A percentile compares a stretch with the other conserved stretches of the same genome.
These are phyloP conservation scores for Ptyas mucosa DNA, from an alignment of 2,113 vertebrate species.

Conservation along the genomic window DNA sequence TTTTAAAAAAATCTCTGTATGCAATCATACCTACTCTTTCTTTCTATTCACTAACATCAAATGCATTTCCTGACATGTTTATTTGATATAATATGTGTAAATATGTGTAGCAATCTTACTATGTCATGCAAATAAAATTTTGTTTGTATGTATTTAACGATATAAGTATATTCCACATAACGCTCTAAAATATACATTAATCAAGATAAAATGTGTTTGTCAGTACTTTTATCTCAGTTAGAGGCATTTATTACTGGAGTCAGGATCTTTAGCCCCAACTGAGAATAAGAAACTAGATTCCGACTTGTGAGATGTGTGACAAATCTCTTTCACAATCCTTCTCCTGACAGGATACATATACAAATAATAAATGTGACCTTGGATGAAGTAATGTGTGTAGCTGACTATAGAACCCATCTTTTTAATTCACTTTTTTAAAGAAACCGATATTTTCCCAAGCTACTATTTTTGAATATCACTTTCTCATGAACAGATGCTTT, in stretches of 20 bases:
- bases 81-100: conserved; percentile 52
- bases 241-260: conserved; percentile 67
- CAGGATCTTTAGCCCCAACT: conserved; percentile 61
- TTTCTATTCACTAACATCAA: neutral
- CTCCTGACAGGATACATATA: conserved; percentile 47
- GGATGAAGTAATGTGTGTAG: conserved; percentile 36
- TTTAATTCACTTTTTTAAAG: conserved; percentile 25
- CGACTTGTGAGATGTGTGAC: conserved; percentile 55
- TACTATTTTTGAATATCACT: conserved; percentile 23
- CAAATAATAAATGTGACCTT: conserved; percentile 56
- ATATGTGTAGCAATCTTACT: conserved; percentile 51
- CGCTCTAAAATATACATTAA: conserved; percentile 60
- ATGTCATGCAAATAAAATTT: conserved; percentile 50
- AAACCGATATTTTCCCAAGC: conserved; percentile 13
- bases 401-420: conserved; percentile 38
- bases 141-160: conserved; percentile 42
- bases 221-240: conserved; percentile 68
- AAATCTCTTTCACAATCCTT: conserved; percentile 54
- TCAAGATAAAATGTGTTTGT: conserved; percentile 64
- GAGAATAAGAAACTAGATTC: conserved; percentile 64
- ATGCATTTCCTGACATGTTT: conserved; percentile 37
- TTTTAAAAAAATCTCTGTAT: neutral
- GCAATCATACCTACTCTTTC: neutral
- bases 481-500: neutral
- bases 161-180: conserved; percentile 57